Percentiles rank a stretch among this genome's conserved stretches.
phyloP scores from a whole-genome alignment of 2,797 vertebrate species.

The Danio tinwini region DNA sequence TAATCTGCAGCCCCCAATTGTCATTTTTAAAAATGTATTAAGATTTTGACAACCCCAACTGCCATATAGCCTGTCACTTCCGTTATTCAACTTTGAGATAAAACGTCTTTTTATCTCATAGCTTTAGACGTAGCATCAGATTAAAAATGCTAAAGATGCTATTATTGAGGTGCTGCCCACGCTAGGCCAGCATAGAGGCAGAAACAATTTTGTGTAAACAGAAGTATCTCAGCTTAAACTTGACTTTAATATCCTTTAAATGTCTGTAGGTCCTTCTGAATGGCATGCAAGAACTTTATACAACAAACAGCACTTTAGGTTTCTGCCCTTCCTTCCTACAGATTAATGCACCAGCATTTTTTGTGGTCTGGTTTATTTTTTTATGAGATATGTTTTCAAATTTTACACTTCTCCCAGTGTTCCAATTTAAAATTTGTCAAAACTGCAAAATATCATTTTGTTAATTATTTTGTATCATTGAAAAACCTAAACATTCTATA shows the following conservation, averaged over 20 bases:
- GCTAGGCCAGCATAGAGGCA: not conserved
- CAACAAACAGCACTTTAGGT: slow-evolving; percentile 47
- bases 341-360: slow-evolving; percentile 80
- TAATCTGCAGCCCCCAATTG: not conserved
- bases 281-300: slow-evolving; percentile 3
- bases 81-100: not conserved
- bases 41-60: not conserved
- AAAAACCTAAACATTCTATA: not conserved
- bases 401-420: slow-evolving; percentile 8
- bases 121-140: not conserved
- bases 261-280: slow-evolving; percentile 27
- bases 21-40: not conserved
- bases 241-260: not conserved
- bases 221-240: not conserved
- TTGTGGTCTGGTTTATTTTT: slow-evolving; percentile 60
- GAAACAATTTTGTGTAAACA: slow-evolving; percentile 3
- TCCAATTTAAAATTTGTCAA: not conserved
- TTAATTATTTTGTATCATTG: not conserved
- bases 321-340: slow-evolving; percentile 57
- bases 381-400: not conserved
- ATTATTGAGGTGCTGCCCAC: not conserved
- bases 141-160: slow-evolving; percentile 15
- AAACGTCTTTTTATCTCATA: not conserved
- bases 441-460: not conserved
- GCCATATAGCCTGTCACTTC: slow-evolving; percentile 9